phyloP scores from a whole-genome alignment of 1,140 invertebrate genomes.

The Radopholus similis region DNA sequence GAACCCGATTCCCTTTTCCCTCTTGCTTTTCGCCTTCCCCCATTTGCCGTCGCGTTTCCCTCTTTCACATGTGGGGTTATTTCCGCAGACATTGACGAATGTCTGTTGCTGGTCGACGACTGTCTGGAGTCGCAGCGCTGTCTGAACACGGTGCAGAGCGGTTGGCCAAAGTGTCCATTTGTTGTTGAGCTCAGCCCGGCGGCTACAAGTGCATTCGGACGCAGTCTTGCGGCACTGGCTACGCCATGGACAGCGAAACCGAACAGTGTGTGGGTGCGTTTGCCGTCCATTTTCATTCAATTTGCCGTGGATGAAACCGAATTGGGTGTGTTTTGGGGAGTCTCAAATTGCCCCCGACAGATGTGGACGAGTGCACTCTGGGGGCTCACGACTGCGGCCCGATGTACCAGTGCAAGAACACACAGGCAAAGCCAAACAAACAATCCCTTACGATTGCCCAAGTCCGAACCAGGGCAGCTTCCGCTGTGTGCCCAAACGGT shows the following conservation, averaged over 20 bases:
- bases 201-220: conserved; percentile 71
- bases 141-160: conserved; percentile 44
- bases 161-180: not conserved
- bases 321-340: conserved; percentile 5
- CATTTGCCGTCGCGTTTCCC: not conserved
- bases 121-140: conserved; percentile 58
- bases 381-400: conserved; percentile 76
- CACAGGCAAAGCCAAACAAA: too few relatives aligned
- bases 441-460: too few relatives aligned
- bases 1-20: conserved; percentile 15
- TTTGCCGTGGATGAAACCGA: conserved; percentile 7
- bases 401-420: conserved; percentile 80
- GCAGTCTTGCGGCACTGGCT: conserved; percentile 87
- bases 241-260: conserved; percentile 81
- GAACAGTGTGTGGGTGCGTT: conserved; percentile 77
- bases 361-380: conserved; percentile 67
- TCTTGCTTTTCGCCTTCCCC: not conserved
- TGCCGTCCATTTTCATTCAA: too few relatives aligned
- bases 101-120: conserved; percentile 52
- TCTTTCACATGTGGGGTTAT: not conserved
- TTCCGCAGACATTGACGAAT: conserved; percentile 55
- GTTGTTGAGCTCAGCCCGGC: conserved; percentile 40
- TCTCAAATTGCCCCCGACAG: not conserved
- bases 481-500: conserved; percentile 69
- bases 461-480: conserved; percentile 77